Conservation (phyloP, 1,140 invertebrate species). For the Drosophila rufa region DNA sequence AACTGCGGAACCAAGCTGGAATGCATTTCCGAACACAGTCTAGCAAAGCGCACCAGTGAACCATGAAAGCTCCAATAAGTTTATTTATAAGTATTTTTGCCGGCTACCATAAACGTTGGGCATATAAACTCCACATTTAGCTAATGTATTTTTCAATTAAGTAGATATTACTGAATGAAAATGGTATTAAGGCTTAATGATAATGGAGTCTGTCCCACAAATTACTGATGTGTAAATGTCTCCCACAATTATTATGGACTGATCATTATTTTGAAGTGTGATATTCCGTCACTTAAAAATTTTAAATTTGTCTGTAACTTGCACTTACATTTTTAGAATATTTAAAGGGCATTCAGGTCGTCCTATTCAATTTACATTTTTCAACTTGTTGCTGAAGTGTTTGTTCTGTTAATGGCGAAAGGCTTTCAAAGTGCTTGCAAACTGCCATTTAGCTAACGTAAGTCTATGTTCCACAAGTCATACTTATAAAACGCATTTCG, state of each 20-base stretch:
- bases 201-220: conserved; percentile 3
- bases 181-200: conserved; percentile 7
- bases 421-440: neutral
- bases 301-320: neutral
- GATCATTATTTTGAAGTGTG: conserved; percentile 2
- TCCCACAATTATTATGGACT: conserved; percentile 8
- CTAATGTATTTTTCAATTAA: conserved; percentile 14
- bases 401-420: neutral
- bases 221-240: conserved; percentile 9
- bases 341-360: neutral
- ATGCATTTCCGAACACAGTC: conserved; percentile 10
- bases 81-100: conserved; percentile 2
- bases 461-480: neutral
- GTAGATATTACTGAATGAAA: neutral
- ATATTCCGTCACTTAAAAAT: neutral
- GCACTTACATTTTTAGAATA: neutral
- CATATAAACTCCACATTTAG: neutral
- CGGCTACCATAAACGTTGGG: neutral
- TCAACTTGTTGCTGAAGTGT: conserved; percentile 19
- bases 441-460: neutral
- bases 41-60: neutral
- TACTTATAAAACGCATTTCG: neutral
- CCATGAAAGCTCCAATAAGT: neutral
- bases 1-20: conserved; percentile 5
- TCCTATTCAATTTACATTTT: neutral